Percentiles rank a stretch among this genome's conserved stretches.
Evolutionary conservation across 2,888 invertebrate genomes (phyloP).

Genomic region (Andrena bucephala): DNA sequence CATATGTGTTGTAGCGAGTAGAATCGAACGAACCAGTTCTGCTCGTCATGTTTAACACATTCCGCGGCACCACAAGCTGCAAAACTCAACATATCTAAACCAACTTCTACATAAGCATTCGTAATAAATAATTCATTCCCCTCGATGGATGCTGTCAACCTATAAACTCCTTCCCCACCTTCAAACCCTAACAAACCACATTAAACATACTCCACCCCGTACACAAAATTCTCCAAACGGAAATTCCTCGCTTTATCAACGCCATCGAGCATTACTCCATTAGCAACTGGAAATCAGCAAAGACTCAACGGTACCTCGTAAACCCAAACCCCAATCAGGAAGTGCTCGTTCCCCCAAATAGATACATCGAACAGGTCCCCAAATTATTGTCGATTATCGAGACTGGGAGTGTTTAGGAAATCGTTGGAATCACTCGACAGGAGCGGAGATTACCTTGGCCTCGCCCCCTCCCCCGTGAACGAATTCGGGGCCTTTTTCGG

Average conservation of each 20-base stretch:
- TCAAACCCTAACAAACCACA: not conserved
- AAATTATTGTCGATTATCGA: constrained; percentile 24
- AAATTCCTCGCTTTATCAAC: not conserved
- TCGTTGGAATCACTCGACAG: constrained; percentile 18
- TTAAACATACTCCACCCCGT: not conserved
- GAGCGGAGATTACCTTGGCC: constrained; percentile 13
- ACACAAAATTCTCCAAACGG: not conserved
- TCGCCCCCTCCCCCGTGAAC: not conserved
- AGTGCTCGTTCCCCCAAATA: not conserved
- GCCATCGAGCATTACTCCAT: not conserved
- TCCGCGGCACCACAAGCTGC: no score
- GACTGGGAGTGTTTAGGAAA: constrained; percentile 30
- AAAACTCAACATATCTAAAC: no score
- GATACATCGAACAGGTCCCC: not conserved
- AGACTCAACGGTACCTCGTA: not conserved
- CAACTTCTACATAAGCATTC: no score
- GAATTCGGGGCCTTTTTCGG: constrained; percentile 16
- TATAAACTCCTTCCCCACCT: not conserved
- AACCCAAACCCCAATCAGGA: not conserved
- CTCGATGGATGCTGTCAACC: not conserved
- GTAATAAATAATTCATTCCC: not conserved
- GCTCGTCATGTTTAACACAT: no score
- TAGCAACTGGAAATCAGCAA: not conserved
- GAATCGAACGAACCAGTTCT: no score
- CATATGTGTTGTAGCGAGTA: no score